These are phyloP conservation scores for Amphiduros pacificus DNA, from an alignment of 2,888 invertebrate species.

Conservation along the genomic window DNA sequence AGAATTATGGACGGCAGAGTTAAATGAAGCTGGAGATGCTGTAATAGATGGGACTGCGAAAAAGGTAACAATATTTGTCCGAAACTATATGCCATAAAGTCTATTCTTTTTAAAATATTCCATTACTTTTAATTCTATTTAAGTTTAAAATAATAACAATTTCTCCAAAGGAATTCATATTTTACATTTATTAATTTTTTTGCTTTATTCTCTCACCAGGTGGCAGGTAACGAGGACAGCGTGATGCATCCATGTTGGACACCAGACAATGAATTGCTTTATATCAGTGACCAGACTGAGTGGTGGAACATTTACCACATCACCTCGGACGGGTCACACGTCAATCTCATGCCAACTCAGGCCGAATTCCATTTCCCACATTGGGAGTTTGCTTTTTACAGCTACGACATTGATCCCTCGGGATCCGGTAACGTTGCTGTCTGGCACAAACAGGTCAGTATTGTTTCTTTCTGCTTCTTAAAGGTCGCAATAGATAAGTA, in stretches of 20 bases:
- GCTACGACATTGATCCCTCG: conserved; percentile 43
- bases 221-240: conserved; percentile 46
- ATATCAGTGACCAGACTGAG: conserved; percentile 54
- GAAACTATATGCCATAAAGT: too few relatives aligned
- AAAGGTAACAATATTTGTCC: conserved; percentile 38
- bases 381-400: conserved; percentile 50
- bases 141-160: too few relatives aligned
- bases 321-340: conserved; percentile 38
- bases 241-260: conserved; percentile 57
- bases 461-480: too few relatives aligned
- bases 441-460: conserved; percentile 37
- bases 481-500: too few relatives aligned
- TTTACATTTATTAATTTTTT: too few relatives aligned
- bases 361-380: conserved; percentile 52
- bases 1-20: conserved; percentile 50
- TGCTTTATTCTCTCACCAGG: conserved; percentile 27
- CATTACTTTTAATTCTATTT: too few relatives aligned
- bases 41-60: conserved; percentile 35
- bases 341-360: conserved; percentile 37
- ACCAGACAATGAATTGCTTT: conserved; percentile 45
- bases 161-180: too few relatives aligned
- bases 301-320: conserved; percentile 60
- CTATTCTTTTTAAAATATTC: too few relatives aligned
- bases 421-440: conserved; percentile 38
- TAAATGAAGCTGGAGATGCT: conserved; percentile 35